Evolutionary conservation across 2,113 vertebrate genomes (phyloP).

Genomic region (Perca flavescens): DNA sequence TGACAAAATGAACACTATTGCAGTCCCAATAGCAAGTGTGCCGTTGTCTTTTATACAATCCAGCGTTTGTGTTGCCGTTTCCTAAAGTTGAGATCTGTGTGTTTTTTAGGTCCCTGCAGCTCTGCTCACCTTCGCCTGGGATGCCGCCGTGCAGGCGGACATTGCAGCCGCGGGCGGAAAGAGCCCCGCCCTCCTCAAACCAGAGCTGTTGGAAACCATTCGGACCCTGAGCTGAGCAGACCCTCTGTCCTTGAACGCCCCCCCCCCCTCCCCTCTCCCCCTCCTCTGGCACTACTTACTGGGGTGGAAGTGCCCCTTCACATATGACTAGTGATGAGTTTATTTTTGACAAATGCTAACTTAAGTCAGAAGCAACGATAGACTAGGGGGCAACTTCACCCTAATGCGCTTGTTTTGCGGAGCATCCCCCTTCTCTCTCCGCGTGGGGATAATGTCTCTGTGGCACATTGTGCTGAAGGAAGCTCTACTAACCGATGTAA

Average conservation of each 20-base stretch:
- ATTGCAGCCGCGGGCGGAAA: conserved; percentile 84
- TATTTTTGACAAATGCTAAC: conserved; percentile 55
- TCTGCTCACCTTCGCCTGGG: conserved; percentile 91
- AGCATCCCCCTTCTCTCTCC: not conserved
- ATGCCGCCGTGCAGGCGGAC: conserved; percentile 88
- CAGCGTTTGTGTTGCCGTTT: not conserved
- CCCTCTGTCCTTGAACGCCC: not conserved
- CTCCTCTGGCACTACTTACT: not conserved
- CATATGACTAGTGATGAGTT: conserved; percentile 19
- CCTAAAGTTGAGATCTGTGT: not conserved
- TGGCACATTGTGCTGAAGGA: conserved; percentile 34
- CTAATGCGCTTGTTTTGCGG: conserved; percentile 33
- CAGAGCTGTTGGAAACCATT: conserved; percentile 83
- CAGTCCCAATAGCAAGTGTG: not conserved
- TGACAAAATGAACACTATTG: no score
- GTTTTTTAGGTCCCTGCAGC: conserved; percentile 91
- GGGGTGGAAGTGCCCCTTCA: conserved; percentile 17
- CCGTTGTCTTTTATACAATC: not conserved
- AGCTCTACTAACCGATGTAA: not conserved
- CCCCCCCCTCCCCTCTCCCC: not conserved
- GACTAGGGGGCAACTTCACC: conserved; percentile 10
- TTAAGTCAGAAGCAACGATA: conserved; percentile 26
- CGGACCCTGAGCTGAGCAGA: conserved; percentile 86
- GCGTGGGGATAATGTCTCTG: not conserved
- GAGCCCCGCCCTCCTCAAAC: conserved; percentile 81